Percentiles rank a stretch among this genome's conserved stretches.
Conservation (phyloP, 2,797 vertebrate genomes). For the Lepilemur ruficaudatus region DNA sequence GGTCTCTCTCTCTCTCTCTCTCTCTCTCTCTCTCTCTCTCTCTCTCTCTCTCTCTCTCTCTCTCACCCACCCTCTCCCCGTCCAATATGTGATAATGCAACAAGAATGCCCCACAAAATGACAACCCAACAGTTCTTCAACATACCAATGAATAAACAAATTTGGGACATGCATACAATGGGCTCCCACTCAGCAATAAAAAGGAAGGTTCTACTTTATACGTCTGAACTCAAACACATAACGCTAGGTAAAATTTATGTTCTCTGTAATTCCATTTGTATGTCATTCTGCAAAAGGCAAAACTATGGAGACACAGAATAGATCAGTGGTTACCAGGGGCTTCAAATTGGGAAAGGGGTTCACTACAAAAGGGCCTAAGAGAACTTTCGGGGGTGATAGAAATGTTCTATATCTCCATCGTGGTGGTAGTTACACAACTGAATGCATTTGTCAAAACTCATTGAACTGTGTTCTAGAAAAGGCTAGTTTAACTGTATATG, state of each 20-base stretch:
- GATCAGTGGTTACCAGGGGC: not conserved
- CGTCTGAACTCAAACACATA: not conserved
- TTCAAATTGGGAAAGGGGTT: not conserved
- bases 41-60: too few relatives aligned
- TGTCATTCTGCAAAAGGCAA: not conserved
- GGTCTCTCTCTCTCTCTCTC: not conserved
- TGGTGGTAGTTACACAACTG: not conserved
- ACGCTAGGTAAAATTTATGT: not conserved
- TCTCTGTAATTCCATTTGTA: not conserved
- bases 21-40: too few relatives aligned
- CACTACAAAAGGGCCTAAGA: not conserved
- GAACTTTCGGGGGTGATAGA: not conserved
- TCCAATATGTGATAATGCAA: not conserved
- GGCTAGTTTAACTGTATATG: not conserved
- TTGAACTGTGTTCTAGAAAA: not conserved
- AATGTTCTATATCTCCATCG: not conserved
- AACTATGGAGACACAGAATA: not conserved
- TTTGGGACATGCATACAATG: not conserved
- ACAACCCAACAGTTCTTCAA: not conserved
- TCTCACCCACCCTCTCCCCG: not conserved
- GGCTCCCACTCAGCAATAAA: not conserved
- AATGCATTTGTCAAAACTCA: not conserved
- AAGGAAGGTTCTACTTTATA: not conserved
- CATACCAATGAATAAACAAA: not conserved
- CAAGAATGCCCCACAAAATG: not conserved